phyloP scores from a whole-genome alignment of 2,888 invertebrate genomes.

The Conchocele bisecta region DNA sequence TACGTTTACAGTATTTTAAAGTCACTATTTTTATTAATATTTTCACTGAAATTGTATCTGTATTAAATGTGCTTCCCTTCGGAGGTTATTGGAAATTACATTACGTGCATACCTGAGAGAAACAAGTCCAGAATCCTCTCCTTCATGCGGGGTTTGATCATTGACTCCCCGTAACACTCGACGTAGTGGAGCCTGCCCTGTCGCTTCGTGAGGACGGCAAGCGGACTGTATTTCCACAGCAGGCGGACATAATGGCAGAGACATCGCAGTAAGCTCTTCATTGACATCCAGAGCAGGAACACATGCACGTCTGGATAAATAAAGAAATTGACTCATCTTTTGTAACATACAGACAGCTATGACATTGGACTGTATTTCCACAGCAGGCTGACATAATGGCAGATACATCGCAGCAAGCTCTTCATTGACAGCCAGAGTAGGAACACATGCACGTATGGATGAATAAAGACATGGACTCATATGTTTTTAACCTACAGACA shows the following conservation, averaged over 20 bases:
- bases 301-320: constrained; percentile 18
- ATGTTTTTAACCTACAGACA: too few relatives aligned
- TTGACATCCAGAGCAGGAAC: constrained; percentile 32
- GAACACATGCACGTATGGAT: constrained; percentile 14
- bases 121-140: constrained; percentile 64
- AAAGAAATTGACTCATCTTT: too few relatives aligned
- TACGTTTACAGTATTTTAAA: too few relatives aligned
- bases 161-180: constrained; percentile 56
- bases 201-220: constrained; percentile 60
- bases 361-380: constrained; percentile 72
- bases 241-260: constrained; percentile 36
- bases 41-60: too few relatives aligned
- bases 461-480: too few relatives aligned
- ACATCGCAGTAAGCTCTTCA: constrained; percentile 48
- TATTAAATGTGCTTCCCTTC: too few relatives aligned
- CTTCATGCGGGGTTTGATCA: constrained; percentile 59
- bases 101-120: constrained; percentile 62
- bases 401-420: constrained; percentile 47
- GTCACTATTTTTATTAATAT: too few relatives aligned
- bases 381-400: constrained; percentile 35
- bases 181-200: constrained; percentile 63
- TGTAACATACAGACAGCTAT: too few relatives aligned
- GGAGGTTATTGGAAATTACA: too few relatives aligned
- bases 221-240: constrained; percentile 67
- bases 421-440: constrained; percentile 43